Base-by-base conservation (phyloP, 2,797 vertebrate species). In the Halcyon leucocephala region DNA sequence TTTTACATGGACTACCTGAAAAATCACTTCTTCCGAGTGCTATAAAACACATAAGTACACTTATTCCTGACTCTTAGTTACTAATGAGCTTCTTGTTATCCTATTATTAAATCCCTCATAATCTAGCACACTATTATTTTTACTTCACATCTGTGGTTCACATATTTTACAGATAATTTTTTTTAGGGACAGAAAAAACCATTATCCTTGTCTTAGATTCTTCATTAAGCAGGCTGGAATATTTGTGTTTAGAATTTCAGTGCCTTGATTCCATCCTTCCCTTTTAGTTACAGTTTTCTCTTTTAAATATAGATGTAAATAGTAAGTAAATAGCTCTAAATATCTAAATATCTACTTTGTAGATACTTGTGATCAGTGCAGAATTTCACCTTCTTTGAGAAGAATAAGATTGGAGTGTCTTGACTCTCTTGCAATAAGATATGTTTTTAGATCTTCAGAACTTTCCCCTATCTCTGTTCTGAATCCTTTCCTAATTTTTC, bases 21-120 rank as follows among this genome's bases (percentile, higher is more conserved):
- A 77, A 65, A 70, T 78, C 0, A 14, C 35, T 69, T 89, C 62
- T 76, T 92, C 8, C 5, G 25, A 37, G 25, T 52, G 33, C 66
- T 87, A 60, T 29, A 73, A 87, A 87, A 55, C 26, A 42, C 19
- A 72, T 35, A 82, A 82, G 79, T 62, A n/a, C 14, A 20, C 37
- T 65, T 84, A 42, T 49, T 93, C 54, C 70, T 82, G 66, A 65
- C 44, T 82, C 26, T 31, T 55, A 29, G 26, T 74, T 91, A 52
- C 74, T 89, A 54, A 66, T 82, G 39, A 93, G 74, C 64, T 95
- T 89, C 92, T 89, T 95, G 78, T 46, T 84, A 58, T 49, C 9
- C 9, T 79, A 33, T 58, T 86, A 21, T 84, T 76, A 91, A 84
- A 66, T 73, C 42, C 51, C 55, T 94, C 55, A 16, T 70, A 69